These are phyloP conservation scores for Elgonia sp. DNA, from an alignment of 2,888 invertebrate species.

Conservation along the genomic window DNA sequence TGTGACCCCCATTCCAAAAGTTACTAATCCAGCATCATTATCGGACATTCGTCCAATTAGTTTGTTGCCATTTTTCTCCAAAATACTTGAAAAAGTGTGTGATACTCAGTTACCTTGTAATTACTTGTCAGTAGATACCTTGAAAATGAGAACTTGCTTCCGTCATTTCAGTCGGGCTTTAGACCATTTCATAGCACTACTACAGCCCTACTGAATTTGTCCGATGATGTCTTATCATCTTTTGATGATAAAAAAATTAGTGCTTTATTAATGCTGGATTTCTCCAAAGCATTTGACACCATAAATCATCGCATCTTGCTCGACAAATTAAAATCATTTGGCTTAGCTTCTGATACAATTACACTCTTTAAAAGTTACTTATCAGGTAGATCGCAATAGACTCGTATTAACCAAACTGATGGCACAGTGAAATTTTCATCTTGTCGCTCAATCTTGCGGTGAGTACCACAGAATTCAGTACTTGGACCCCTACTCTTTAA, in stretches of 20 bases:
- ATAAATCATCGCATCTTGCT: not conserved
- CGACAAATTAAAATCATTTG: not conserved
- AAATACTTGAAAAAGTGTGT: not conserved
- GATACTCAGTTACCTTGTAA: not conserved
- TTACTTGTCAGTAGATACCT: not conserved
- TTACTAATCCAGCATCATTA: not conserved
- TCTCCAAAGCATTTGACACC: slow-evolving; percentile 16
- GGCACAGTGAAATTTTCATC: not conserved
- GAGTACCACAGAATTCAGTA: not conserved
- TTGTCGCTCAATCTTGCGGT: not conserved
- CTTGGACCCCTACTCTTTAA: not conserved
- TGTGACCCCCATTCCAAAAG: not conserved
- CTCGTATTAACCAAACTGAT: not conserved
- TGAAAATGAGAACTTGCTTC: not conserved
- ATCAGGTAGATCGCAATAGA: not conserved
- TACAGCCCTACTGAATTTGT: not conserved
- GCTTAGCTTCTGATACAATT: not conserved
- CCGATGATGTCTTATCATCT: not conserved
- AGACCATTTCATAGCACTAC: not conserved
- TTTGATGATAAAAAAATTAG: too few relatives aligned
- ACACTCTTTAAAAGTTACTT: not conserved
- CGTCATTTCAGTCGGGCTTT: not conserved
- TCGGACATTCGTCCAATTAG: not conserved
- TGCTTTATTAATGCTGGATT: too few relatives aligned
- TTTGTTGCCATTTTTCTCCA: not conserved